These are phyloP conservation scores for Beroe forskalii DNA, from an alignment of 37 sponge, comb jelly and placozoan genomes.

Conservation along the genomic window DNA sequence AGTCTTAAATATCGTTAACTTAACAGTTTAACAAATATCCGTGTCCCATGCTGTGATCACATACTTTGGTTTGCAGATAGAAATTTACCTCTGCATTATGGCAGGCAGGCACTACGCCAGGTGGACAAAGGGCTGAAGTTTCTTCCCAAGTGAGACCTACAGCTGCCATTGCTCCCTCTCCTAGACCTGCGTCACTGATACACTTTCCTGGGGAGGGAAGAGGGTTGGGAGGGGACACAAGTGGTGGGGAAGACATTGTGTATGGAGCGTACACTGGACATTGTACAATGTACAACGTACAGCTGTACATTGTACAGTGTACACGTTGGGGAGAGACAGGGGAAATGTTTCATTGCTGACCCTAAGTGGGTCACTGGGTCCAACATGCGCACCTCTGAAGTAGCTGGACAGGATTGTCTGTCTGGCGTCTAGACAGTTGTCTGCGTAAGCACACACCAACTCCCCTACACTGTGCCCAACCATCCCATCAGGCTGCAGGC, in stretches of 20 bases:
- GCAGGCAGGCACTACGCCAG: slow-evolving; percentile 61
- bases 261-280: too few species aligned
- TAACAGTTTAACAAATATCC: too few species aligned
- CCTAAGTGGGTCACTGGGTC: too few species aligned
- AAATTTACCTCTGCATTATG: slow-evolving; percentile 43
- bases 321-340: too few species aligned
- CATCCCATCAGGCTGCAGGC: slow-evolving; percentile 64
- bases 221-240: too few species aligned
- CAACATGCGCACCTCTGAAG: slow-evolving; percentile 61
- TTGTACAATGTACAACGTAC: too few species aligned
- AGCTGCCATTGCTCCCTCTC: slow-evolving; percentile 69
- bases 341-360: too few species aligned
- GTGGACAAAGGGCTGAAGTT: slow-evolving; percentile 21
- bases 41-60: too few species aligned
- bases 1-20: too few species aligned
- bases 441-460: slow-evolving; percentile 66
- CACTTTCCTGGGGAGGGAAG: slow-evolving; percentile 42
- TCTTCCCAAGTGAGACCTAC: slow-evolving; percentile 66
- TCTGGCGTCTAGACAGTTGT: slow-evolving; percentile 60
- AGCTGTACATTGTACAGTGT: too few species aligned
- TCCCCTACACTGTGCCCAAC: slow-evolving; percentile 73
- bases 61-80: too few species aligned
- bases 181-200: slow-evolving; percentile 46
- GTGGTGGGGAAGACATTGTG: too few species aligned
- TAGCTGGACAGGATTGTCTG: slow-evolving; percentile 68